Base-by-base conservation (phyloP, 2,888 invertebrate species). In the Hemistola chrysoprasaria region DNA sequence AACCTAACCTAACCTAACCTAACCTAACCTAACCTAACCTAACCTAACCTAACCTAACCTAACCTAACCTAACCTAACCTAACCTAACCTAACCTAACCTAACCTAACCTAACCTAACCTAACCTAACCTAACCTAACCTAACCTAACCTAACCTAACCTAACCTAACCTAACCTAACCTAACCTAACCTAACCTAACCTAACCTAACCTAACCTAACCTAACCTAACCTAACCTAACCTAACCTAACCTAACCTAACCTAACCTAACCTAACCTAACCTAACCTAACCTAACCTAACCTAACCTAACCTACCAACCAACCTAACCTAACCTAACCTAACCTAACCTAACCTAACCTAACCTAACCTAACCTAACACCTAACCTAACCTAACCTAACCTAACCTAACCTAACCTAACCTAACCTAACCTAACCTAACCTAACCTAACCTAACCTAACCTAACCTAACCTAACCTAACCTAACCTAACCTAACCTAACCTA, bases 201-300 rank as follows among this genome's bases (percentile, higher is more conserved):
- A 30, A 30, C 30, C 31, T 31, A 31, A 31, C 31, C 31, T 31
- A 31, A 31, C 31, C 31, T 31, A 31, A 31, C 30, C 30, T 30
- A 39, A 41, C 41, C 41, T 41, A 41, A 41, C 41, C 41, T 42
- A 42, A 16, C 16, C 30, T 30, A 30, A 30, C 30, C 30, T 30
- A 30, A 30, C 30, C 30, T 30, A 30, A 30, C 30, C 30, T 30
- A 30, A 30, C 30, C 30, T 30, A 30, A 30, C 30, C 30, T 30
- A 30, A 30, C 30, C 30, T 30, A 30, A 30, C 30, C 30, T 30
- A 30, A 30, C 30, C 30, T 30, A 30, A 30, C 30, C 30, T 30
- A 30, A 30, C 30, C 30, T 30, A 30, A 30, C 30, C 30, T 30
- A 30, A 30, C 30, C 30, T 30, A 30, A 30, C 30, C 30, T 30